Percentiles rank a stretch among this genome's conserved stretches.
Evolutionary conservation across 64 coral and sea anemone genomes (phyloP).

Genomic region (Stichodactyla mertensii): DNA sequence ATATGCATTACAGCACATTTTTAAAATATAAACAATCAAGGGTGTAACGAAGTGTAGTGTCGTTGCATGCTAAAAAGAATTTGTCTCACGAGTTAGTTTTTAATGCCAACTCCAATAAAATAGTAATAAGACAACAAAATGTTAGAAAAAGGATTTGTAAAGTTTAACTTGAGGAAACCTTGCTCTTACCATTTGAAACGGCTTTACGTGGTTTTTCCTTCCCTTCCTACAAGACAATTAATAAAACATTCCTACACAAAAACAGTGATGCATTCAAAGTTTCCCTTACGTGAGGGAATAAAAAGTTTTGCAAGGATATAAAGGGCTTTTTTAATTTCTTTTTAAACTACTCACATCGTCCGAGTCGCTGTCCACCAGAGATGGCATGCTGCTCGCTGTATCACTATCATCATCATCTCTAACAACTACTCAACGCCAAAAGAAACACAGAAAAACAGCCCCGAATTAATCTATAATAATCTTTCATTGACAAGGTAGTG

Average conservation of each 20-base stretch:
- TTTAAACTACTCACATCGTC: neutral
- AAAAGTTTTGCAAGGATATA: neutral
- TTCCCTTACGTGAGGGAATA: neutral
- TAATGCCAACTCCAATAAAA: no score
- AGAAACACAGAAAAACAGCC: neutral
- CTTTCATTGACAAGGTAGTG: neutral
- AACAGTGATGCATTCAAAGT: neutral
- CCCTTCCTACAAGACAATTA: neutral
- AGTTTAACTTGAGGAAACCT: neutral
- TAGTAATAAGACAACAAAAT: no score
- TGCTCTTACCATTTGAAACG: neutral
- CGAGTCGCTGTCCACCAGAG: constrained; percentile 1
- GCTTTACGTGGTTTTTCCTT: neutral
- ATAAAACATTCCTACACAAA: neutral
- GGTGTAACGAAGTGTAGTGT: neutral
- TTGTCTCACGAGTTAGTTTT: no score
- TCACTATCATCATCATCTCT: neutral
- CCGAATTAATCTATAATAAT: neutral
- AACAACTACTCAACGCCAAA: neutral
- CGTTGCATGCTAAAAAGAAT: neutral
- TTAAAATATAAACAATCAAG: neutral
- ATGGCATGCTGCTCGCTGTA: neutral
- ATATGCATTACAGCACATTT: constrained; percentile 6
- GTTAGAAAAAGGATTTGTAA: no score
- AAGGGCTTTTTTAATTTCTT: neutral